Evolutionary conservation across 2,797 vertebrate genomes (phyloP), one percentile per base, ranked within the genome.

Genomic region (Tachyglossus aculeatus): DNA sequence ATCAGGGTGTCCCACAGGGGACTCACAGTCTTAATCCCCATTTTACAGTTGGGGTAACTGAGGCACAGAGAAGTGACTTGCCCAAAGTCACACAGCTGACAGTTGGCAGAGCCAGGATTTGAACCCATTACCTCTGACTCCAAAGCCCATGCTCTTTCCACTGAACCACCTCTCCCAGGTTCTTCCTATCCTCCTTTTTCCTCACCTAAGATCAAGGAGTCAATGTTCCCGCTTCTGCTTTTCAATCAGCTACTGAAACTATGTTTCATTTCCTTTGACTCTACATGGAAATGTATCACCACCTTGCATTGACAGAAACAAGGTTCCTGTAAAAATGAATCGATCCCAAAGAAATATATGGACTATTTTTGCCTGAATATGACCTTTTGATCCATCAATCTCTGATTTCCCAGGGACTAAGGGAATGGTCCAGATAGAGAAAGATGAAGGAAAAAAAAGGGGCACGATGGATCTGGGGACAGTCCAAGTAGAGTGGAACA

Each of bases 371-470:
- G 31, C 1, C 31, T 41, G n/a, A 2, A 31, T 16, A 3, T 31
- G 14, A 71, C 51, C 51, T 27, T 9, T 67, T 44, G 34, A 60
- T 74, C 22, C 71, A 40, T 63, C 36, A 71, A 25, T 47, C 19
- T 9, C 16, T 7, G 21, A 10, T 60, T 80, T 58, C 33, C 25
- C 53, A 74, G 52, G 44, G 66, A 37, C 44, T 58, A 67, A 74
- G 43, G 29, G 74, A 73, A 53, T 19, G 68, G 37, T 73, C 74
- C n/a, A n/a, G n/a, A n/a, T n/a, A n/a, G n/a, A n/a, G n/a, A n/a
- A n/a, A n/a, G n/a, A n/a, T n/a, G n/a, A n/a, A n/a, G n/a, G n/a
- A n/a, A n/a, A n/a, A n/a, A n/a, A n/a, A n/a, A n/a, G n/a, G n/a
- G n/a, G n/a, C n/a, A n/a, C n/a, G n/a, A n/a, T n/a, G n/a, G n/a